These are phyloP conservation scores for Scyliorhinus canicula DNA, from an alignment of 2,797 vertebrate genomes.

Conservation along the genomic window DNA sequence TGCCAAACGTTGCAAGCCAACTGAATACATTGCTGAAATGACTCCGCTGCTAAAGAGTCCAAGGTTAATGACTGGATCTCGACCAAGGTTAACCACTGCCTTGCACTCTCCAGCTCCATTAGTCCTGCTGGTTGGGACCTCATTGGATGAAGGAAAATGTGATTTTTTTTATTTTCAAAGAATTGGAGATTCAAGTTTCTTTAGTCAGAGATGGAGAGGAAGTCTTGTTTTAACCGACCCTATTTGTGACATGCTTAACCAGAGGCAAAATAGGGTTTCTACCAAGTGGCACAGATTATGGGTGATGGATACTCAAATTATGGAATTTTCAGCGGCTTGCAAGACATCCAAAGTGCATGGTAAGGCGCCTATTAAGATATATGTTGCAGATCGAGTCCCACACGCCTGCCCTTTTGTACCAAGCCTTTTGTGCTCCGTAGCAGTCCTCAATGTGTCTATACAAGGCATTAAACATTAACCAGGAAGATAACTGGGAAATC, in stretches of 20 bases:
- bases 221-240: neutral
- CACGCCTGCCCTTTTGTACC: neutral
- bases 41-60: neutral
- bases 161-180: neutral
- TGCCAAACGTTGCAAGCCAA: neutral
- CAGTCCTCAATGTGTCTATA: neutral
- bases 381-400: neutral
- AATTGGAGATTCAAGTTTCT: neutral
- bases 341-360: conserved; percentile 17
- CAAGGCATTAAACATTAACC: conserved; percentile 16
- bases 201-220: neutral
- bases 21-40: neutral
- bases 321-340: neutral
- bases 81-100: neutral
- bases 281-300: neutral
- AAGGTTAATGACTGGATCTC: conserved; percentile 14
- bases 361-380: neutral
- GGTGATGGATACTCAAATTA: neutral
- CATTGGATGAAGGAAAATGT: neutral
- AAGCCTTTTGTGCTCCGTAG: neutral
- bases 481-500: neutral
- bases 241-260: neutral
- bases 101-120: neutral
- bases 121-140: neutral
- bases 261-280: neutral